Base-by-base conservation (phyloP, 2,888 invertebrate species). In the Bursaphelenchus okinawaensis region DNA sequence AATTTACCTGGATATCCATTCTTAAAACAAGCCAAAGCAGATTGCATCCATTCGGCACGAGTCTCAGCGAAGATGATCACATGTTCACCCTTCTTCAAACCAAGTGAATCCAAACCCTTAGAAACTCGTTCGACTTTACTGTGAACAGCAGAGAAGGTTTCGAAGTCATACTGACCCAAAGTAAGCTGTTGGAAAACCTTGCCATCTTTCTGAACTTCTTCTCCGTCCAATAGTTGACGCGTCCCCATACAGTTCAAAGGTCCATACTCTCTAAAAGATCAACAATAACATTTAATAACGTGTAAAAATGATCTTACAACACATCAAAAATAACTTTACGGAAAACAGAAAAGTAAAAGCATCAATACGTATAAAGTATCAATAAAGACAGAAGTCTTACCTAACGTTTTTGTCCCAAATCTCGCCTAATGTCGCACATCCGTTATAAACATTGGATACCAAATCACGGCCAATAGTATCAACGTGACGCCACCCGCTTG, bases 41-140 rank as follows among this genome's bases (percentile, higher is more conserved):
- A 90, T 58, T 95, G 87, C 89, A 96, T 90, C 98, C 98, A 98
- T 85, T 98, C 96, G 56, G 91, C 91, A 75, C 95, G 87, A 0
- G 96, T 98, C 86, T 98, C 98, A 0, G 95, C 93, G 86, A 94
- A 96, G 81, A 98, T 89, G 63, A 91, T 92, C 74, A 96, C 87
- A n/a, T 75, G 74, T 12, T 77, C 69, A 1, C 68, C 55, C 26
- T 73, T 70, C 20, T 72, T 72, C 6, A 68, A 58, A 24, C 92
- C 93, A 40, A 91, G 84, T 78, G 89, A 89, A 51, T 89, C 87
- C 69, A 98, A 86, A 0, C 95, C 96, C 65, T 89, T 88, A 56
- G 91, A 91, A 84, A 96, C 90, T 75, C 88, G 86, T 0, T 87
- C 85, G 4, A 92, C 89, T 82, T 89, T 86, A n/a, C 86, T 85